Conservation (phyloP, 2,113 vertebrate species). For the Aepyceros melampus region DNA sequence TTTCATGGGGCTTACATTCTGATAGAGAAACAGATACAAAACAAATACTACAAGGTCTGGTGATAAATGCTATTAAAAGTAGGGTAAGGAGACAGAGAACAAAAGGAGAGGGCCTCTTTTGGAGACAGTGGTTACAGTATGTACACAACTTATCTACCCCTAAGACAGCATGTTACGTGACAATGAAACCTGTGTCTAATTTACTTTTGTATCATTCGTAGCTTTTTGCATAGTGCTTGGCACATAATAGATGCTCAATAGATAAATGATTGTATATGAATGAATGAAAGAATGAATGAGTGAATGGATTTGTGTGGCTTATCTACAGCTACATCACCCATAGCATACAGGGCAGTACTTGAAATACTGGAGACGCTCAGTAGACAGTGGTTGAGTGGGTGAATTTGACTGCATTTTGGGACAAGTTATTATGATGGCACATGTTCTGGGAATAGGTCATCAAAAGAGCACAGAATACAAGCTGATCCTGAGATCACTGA, state of each 20-base stretch:
- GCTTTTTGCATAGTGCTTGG: background rate
- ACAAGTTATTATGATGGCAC: background rate
- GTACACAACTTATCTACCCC: background rate
- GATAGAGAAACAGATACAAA: background rate
- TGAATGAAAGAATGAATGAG: background rate
- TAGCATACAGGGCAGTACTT: background rate
- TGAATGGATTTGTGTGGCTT: background rate
- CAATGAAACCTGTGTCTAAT: background rate
- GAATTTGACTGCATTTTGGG: background rate
- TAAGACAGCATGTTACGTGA: background rate
- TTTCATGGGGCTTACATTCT: background rate
- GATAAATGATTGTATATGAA: background rate
- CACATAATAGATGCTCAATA: background rate
- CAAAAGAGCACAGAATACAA: background rate
- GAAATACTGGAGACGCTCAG: background rate
- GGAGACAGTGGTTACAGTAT: background rate
- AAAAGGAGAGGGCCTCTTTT: background rate
- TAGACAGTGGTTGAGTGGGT: background rate
- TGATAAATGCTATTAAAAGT: background rate
- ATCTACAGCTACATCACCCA: background rate
- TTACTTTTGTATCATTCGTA: background rate
- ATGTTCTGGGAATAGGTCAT: background rate
- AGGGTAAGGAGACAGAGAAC: background rate
- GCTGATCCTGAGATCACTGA: background rate
- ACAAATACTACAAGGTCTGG: background rate